Evolutionary conservation across 2,888 invertebrate species (phyloP).

Genomic region (Antheraea yamamai): DNA sequence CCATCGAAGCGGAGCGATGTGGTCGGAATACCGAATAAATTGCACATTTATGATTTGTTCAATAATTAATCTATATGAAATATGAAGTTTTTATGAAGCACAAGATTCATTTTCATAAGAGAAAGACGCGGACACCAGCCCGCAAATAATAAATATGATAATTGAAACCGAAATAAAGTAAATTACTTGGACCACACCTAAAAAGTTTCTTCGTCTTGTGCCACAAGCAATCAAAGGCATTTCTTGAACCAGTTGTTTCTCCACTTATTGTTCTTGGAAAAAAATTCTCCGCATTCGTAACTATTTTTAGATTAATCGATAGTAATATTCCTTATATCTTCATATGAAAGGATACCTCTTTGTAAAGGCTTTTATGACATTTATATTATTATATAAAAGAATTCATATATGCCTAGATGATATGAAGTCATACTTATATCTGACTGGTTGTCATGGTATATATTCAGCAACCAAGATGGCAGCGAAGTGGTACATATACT

Average conservation of each 20-base stretch:
- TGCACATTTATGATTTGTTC: too few relatives aligned
- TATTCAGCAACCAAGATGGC: too few relatives aligned
- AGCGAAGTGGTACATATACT: too few relatives aligned
- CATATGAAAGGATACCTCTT: neutral
- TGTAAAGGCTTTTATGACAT: neutral
- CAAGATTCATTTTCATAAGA: too few relatives aligned
- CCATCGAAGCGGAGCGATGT: too few relatives aligned
- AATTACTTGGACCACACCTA: slow-evolving; percentile 12
- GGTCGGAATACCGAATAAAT: too few relatives aligned
- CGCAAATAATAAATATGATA: neutral
- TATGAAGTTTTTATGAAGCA: too few relatives aligned
- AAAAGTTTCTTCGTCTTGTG: slow-evolving; percentile 22
- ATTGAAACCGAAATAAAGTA: neutral
- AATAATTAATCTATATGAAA: too few relatives aligned
- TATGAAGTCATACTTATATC: too few relatives aligned
- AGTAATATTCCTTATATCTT: slow-evolving; percentile 11
- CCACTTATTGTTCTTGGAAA: slow-evolving; percentile 24
- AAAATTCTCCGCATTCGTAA: slow-evolving; percentile 15
- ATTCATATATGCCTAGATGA: too few relatives aligned
- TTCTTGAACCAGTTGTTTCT: slow-evolving; percentile 24
- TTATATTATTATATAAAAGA: neutral
- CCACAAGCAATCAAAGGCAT: slow-evolving; percentile 25
- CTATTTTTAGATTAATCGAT: slow-evolving; percentile 23
- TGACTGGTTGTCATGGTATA: too few relatives aligned
- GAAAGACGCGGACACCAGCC: too few relatives aligned